Evolutionary conservation across 2,888 invertebrate genomes (phyloP).

Genomic region (Pherbina coryleti): DNA sequence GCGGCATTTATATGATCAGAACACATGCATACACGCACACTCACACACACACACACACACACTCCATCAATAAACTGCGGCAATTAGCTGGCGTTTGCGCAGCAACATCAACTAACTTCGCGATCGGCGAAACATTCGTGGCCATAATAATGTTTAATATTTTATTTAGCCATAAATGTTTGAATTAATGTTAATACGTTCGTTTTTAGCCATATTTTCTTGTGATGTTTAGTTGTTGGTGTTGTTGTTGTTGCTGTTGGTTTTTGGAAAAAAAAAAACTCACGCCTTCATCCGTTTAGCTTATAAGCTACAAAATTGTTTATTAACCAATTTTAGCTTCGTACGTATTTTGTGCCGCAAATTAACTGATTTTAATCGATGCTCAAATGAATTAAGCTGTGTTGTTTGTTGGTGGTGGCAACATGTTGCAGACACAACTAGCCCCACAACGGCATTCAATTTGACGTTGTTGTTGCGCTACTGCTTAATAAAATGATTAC

Average conservation of each 20-base stretch:
- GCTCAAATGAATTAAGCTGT: slow-evolving; percentile 3
- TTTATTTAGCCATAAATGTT: slow-evolving; percentile 64
- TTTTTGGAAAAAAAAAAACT: background rate
- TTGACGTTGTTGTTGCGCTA: slow-evolving; percentile 35
- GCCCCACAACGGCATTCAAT: background rate
- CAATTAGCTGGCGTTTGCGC: too few species aligned
- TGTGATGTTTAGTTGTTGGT: slow-evolving; percentile 29
- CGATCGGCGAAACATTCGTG: slow-evolving; percentile 2
- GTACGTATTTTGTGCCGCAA: slow-evolving; percentile 42
- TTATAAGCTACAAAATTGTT: slow-evolving; percentile 41
- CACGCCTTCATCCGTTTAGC: slow-evolving; percentile 9
- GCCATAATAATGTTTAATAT: slow-evolving; percentile 60
- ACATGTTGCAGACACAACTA: background rate
- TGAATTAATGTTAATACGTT: slow-evolving; percentile 58
- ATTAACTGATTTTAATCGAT: slow-evolving; percentile 42
- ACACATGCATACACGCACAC: background rate
- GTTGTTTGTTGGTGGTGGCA: slow-evolving; percentile 1
- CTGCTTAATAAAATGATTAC: slow-evolving; percentile 61
- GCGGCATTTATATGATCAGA: background rate
- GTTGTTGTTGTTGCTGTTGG: slow-evolving; percentile 5
- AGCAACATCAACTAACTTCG: background rate
- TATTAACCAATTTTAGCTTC: slow-evolving; percentile 38
- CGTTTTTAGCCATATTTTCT: slow-evolving; percentile 35
- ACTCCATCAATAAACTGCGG: background rate
- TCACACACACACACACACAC: background rate